Conservation (phyloP, 2,113 vertebrate genomes). For the Corythoichthys haematopterus region DNA sequence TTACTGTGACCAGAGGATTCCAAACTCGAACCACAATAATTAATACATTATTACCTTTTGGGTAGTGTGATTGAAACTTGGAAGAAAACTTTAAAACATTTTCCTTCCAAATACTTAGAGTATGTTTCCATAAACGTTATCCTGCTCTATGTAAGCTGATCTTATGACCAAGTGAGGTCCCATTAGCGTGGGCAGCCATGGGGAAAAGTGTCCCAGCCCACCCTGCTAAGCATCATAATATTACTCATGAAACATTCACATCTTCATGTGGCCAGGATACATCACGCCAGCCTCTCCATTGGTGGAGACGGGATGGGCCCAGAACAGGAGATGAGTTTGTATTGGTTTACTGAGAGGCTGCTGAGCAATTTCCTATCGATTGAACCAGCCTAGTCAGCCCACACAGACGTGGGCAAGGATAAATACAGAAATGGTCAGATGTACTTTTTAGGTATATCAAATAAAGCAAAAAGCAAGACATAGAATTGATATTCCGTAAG, state of each 20-base stretch:
- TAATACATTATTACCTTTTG: not conserved
- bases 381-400: conserved; percentile 43
- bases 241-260: conserved; percentile 75
- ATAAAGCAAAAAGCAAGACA: not conserved
- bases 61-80: not conserved
- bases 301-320: conserved; percentile 66
- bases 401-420: conserved; percentile 42
- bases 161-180: conserved; percentile 46
- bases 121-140: conserved; percentile 13
- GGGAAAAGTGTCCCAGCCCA: conserved; percentile 47
- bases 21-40: not conserved
- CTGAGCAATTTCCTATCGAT: conserved; percentile 48
- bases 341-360: conserved; percentile 59
- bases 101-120: not conserved
- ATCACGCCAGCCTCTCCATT: conserved; percentile 59
- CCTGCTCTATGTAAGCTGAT: conserved; percentile 58
- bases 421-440: conserved; percentile 7
- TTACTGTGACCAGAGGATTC: not conserved
- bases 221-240: conserved; percentile 38
- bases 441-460: not conserved
- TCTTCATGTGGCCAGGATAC: conserved; percentile 47
- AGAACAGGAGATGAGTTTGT: conserved; percentile 60
- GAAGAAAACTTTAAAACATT: not conserved
- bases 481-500: not conserved
- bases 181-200: conserved; percentile 62